A percentile compares a stretch with the other conserved stretches of the same genome.
These are phyloP conservation scores for Cheilinus undulatus DNA, from an alignment of 2,113 vertebrate genomes.

Conservation along the genomic window DNA sequence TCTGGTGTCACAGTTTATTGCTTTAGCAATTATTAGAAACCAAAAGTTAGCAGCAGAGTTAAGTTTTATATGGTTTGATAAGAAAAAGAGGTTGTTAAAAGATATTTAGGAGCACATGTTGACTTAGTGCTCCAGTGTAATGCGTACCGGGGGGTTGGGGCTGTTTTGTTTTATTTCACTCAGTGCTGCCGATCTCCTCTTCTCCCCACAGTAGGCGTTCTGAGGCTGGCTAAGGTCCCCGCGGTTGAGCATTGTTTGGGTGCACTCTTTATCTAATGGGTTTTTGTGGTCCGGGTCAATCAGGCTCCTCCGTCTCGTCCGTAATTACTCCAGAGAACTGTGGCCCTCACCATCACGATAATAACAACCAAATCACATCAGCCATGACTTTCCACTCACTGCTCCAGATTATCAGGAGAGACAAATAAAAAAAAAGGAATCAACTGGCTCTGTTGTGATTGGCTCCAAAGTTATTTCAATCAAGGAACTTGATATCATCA, in stretches of 20 bases:
- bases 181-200: constrained; percentile 41
- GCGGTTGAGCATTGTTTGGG: constrained; percentile 73
- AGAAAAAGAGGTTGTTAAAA: constrained; percentile 1
- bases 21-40: constrained; percentile 1
- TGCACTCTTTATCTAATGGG: constrained; percentile 73
- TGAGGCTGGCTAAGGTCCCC: constrained; percentile 66
- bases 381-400: constrained; percentile 74
- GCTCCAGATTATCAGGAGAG: constrained; percentile 68
- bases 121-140: constrained; percentile 14
- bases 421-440: constrained; percentile 43
- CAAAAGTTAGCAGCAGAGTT: constrained; percentile 1
- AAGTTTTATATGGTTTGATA: not conserved
- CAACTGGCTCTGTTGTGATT: constrained; percentile 41
- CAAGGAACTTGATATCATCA: constrained; percentile 61
- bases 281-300: constrained; percentile 75
- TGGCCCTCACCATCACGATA: constrained; percentile 67
- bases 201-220: constrained; percentile 53
- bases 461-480: constrained; percentile 68
- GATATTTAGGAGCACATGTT: constrained; percentile 30
- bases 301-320: constrained; percentile 64
- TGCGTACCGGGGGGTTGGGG: not conserved
- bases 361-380: constrained; percentile 79
- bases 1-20: not conserved
- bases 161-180: constrained; percentile 30
- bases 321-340: constrained; percentile 80